Percentiles rank a stretch among this genome's conserved stretches.
Conservation (phyloP, 2,113 vertebrate species). For the Ammodytes dubius region DNA sequence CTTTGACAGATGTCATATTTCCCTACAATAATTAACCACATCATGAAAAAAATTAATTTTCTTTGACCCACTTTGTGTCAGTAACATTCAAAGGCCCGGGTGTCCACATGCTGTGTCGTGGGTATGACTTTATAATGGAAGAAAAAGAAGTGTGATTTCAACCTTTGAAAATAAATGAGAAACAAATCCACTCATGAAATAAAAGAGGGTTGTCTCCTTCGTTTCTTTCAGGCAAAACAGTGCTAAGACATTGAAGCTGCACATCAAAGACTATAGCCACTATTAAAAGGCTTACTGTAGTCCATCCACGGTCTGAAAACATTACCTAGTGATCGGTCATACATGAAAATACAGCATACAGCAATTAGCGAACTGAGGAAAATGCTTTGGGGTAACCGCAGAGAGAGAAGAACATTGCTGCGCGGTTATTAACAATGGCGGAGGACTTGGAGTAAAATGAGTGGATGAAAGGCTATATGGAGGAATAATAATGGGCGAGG, state of each 20-base stretch:
- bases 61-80: too few relatives aligned
- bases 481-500: conserved; percentile 1
- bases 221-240: neutral
- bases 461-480: neutral
- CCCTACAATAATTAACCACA: too few relatives aligned
- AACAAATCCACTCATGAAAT: neutral
- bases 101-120: too few relatives aligned
- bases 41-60: too few relatives aligned
- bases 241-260: neutral
- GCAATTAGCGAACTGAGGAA: conserved; percentile 3
- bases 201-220: neutral
- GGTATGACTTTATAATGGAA: too few relatives aligned
- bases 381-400: neutral
- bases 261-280: neutral
- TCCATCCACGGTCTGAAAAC: neutral
- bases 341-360: neutral
- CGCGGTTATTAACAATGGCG: neutral
- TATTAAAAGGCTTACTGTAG: neutral
- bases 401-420: neutral
- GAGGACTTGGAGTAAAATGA: neutral
- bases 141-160: neutral
- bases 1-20: too few relatives aligned
- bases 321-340: conserved; percentile 6
- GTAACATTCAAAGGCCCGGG: too few relatives aligned
- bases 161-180: neutral